Percentiles rank a stretch among this genome's conserved stretches.
phyloP scores from a whole-genome alignment of 2,797 vertebrate species.

The Darevskia mixta region DNA sequence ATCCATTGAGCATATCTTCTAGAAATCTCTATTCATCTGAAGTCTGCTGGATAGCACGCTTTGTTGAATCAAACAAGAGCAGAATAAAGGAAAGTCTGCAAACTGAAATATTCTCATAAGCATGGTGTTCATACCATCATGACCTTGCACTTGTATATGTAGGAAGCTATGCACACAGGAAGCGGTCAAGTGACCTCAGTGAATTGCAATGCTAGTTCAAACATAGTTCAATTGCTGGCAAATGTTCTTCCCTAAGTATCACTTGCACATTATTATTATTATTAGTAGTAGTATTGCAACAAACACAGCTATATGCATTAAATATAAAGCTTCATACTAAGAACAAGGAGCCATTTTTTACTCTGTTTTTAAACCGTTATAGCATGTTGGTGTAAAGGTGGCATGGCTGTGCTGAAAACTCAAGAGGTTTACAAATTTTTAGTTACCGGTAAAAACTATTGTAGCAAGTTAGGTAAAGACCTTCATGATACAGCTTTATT shows the following conservation, averaged over 20 bases:
- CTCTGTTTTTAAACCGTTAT: background rate
- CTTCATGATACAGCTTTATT: conserved; percentile 4
- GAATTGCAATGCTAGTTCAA: background rate
- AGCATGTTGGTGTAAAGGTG: background rate
- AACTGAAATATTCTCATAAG: conserved; percentile 16
- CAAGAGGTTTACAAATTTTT: background rate
- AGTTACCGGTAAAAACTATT: background rate
- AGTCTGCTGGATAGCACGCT: background rate
- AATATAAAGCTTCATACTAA: background rate
- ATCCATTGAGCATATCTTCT: background rate
- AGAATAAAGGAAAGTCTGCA: background rate
- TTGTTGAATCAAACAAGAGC: background rate
- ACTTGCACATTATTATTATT: background rate
- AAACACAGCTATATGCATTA: conserved; percentile 6
- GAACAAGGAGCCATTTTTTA: conserved; percentile 16
- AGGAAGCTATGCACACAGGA: background rate
- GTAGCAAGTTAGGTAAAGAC: background rate
- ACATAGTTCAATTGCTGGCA: background rate
- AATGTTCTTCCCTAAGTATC: accelerated
- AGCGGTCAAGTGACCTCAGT: background rate
- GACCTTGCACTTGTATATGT: background rate
- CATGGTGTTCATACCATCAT: background rate
- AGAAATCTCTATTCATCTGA: background rate
- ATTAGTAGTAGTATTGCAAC: conserved; percentile 2
- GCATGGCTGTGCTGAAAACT: background rate